These are phyloP conservation scores for Melanaphis sacchari DNA, from an alignment of 1,140 invertebrate species.

Conservation along the genomic window DNA sequence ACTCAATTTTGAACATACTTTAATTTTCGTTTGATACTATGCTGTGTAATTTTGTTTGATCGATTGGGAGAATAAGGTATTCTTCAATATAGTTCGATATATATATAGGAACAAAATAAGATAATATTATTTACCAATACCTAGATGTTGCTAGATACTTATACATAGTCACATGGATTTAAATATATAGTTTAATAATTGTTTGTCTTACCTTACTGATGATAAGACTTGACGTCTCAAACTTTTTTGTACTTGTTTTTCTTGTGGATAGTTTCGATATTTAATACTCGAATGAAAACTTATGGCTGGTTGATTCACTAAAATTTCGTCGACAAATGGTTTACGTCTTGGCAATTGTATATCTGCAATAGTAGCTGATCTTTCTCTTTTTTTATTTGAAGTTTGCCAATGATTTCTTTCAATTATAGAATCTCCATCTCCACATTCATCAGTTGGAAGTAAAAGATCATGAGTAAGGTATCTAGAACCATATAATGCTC, in stretches of 20 bases:
- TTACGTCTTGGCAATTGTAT: conserved; percentile 63
- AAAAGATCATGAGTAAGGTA: conserved; percentile 71
- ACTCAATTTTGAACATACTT: not conserved
- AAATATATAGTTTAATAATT: not conserved
- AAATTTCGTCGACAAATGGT: conserved; percentile 63
- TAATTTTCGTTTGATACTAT: conserved; percentile 42
- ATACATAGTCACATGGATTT: not conserved
- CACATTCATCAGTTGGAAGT: conserved; percentile 70
- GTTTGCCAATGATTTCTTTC: conserved; percentile 62
- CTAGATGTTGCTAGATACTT: too few relatives aligned
- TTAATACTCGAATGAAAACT: conserved; percentile 59
- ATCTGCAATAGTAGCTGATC: conserved; percentile 62
- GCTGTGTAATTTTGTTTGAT: conserved; percentile 10
- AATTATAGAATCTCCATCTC: conserved; percentile 59
- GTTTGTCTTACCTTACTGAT: conserved; percentile 17
- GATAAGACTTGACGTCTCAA: conserved; percentile 43
- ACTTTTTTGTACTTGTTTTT: conserved; percentile 28
- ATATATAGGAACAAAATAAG: not conserved
- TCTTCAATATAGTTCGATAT: not conserved
- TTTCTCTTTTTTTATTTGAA: conserved; percentile 62
- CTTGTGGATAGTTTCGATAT: conserved; percentile 37
- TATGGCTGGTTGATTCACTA: conserved; percentile 63
- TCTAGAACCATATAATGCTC: conserved; percentile 67
- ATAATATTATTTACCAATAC: not conserved
- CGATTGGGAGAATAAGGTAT: not conserved